A percentile compares a stretch with the other conserved stretches of the same genome.
These are phyloP conservation scores for Trimorus sp. DNA, from an alignment of 2,888 invertebrate genomes.

Conservation along the genomic window DNA sequence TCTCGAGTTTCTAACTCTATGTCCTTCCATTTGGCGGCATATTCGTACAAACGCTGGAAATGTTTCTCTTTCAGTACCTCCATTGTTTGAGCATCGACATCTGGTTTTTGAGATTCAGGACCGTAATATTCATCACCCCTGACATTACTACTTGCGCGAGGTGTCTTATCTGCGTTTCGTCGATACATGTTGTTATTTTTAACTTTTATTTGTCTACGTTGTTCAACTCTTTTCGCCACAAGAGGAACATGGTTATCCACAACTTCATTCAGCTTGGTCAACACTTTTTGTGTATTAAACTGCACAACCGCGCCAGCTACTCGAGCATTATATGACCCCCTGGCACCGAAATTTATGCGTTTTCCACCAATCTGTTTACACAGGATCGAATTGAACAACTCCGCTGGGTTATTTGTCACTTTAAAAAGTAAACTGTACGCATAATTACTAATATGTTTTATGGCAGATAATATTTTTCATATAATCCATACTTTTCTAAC, in stretches of 20 bases:
- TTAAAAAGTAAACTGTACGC: slow-evolving; percentile 21
- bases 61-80: slow-evolving; percentile 32
- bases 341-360: slow-evolving; percentile 26
- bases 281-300: slow-evolving; percentile 43
- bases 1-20: slow-evolving; percentile 56
- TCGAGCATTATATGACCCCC: slow-evolving; percentile 31
- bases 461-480: slow-evolving; percentile 12
- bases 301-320: slow-evolving; percentile 49
- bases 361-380: slow-evolving; percentile 50
- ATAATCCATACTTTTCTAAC: slow-evolving; percentile 17
- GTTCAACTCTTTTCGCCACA: slow-evolving; percentile 36
- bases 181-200: slow-evolving; percentile 7
- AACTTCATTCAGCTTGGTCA: slow-evolving; percentile 20
- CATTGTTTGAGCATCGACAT: slow-evolving; percentile 39
- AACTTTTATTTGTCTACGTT: slow-evolving; percentile 22
- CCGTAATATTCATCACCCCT: slow-evolving; percentile 60
- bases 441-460: slow-evolving; percentile 22
- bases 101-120: slow-evolving; percentile 53
- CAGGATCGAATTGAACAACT: slow-evolving; percentile 47
- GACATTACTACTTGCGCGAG: not conserved
- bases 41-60: slow-evolving; percentile 40
- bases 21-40: slow-evolving; percentile 39
- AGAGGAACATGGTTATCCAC: slow-evolving; percentile 13
- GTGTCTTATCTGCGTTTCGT: too few species aligned
- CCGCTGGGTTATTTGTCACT: slow-evolving; percentile 29